Evolutionary conservation across 2,113 vertebrate genomes (phyloP).

Genomic region (Brachypteracias leptosomus): DNA sequence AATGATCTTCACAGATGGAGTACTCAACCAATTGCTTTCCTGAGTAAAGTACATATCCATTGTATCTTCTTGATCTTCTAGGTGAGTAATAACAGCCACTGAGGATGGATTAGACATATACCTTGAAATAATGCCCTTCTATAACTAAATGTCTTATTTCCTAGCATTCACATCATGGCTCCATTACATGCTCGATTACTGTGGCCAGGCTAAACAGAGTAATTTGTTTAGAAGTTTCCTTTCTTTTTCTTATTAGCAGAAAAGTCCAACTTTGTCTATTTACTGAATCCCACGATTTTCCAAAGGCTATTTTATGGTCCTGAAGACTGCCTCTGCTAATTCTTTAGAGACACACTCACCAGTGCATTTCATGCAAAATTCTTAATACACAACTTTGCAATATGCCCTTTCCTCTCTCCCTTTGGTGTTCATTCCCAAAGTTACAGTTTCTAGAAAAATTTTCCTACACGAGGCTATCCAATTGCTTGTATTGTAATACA

Average conservation of each 20-base stretch:
- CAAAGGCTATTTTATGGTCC: background rate
- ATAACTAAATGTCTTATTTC: background rate
- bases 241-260: background rate
- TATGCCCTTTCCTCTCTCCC: background rate
- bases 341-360: background rate
- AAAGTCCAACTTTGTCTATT: background rate
- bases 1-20: conserved; percentile 3
- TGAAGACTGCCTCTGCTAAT: background rate
- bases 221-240: background rate
- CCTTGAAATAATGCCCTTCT: background rate
- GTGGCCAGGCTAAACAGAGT: background rate
- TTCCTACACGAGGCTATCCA: background rate
- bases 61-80: background rate
- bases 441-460: background rate
- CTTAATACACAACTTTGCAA: background rate
- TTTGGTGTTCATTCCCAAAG: background rate
- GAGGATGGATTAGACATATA: conserved; percentile 1
- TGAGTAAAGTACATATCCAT: background rate
- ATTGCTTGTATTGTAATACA: background rate
- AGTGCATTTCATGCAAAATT: background rate
- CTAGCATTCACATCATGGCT: background rate
- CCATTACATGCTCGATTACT: background rate
- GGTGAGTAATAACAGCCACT: background rate
- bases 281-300: background rate
- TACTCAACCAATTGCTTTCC: background rate